Base-by-base conservation (phyloP, 1,140 invertebrate species). In the Lethrus apterus region DNA sequence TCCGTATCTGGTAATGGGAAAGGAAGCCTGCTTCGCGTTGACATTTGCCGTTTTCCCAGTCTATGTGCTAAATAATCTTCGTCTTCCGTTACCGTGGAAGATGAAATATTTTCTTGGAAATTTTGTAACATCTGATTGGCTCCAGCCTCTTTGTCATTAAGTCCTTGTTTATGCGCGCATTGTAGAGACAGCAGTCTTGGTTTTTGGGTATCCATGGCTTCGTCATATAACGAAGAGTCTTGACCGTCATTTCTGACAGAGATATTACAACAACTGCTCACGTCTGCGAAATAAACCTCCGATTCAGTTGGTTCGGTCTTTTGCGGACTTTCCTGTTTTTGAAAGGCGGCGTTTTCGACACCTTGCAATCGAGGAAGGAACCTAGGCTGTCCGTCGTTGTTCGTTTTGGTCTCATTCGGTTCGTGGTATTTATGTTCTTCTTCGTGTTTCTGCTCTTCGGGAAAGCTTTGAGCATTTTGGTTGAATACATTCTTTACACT, bases 201-300 rank as follows among this genome's bases (percentile, higher is more conserved):
- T 41, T 64, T 61, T 31, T 66, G 57, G 4, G 52, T 51, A 17
- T 66, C 65, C 13, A 66, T 19, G 33, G 67, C 67, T 56, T 69
- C 67, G 46, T 69, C 67, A 44, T 69, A 69, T 13, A 69, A 33
- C 1, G 64, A 66, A 5, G 65, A 68, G 54, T 65, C 65, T 45
- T 63, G 65, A 2, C 63, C 63, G 55, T 78, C 76, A 52, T 78
- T 77, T 54, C 80, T 74, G 2, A 83, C 70, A 43, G 80, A 83
- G 46, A 83, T 78, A 59, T 83, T 83, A 53, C 84, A 87, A 58
- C 85, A 88, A 36, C 84, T 89, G n/a, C 84, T 87, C 1, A 88
- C 85, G 57, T 89, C 85, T 1, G 85, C 86, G 61, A 89, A 89
- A 59, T 90, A 89, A 1, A 90, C 73, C 66, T 90, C 86, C 2